phyloP scores from a whole-genome alignment of 2,888 invertebrate species.

The Andrena trimmerana region DNA sequence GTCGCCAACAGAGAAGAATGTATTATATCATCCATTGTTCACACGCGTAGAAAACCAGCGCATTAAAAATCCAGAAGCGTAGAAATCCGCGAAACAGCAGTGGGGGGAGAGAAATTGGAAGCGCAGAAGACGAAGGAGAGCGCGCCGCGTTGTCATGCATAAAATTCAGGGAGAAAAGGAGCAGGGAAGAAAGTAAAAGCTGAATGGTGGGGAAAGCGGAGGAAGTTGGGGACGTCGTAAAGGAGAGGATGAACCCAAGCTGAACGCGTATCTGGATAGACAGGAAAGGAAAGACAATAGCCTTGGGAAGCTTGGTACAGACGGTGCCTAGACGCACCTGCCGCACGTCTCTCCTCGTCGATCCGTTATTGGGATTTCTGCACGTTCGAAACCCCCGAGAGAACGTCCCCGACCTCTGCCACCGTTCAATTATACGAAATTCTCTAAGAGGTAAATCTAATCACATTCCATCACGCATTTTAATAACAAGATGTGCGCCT shows the following conservation, averaged over 20 bases:
- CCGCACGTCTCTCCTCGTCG: slow-evolving; percentile 47
- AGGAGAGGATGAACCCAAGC: slow-evolving; percentile 12
- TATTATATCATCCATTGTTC: neutral
- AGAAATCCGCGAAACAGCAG: slow-evolving; percentile 19
- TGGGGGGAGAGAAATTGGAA: neutral
- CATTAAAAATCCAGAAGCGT: neutral
- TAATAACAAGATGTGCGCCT: slow-evolving; percentile 21
- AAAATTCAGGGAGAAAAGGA: neutral
- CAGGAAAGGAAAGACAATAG: slow-evolving; percentile 58
- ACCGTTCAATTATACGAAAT: slow-evolving; percentile 42
- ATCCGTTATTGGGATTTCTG: slow-evolving; percentile 60
- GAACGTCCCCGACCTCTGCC: slow-evolving; percentile 14
- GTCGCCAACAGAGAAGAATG: neutral
- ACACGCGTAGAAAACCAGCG: neutral
- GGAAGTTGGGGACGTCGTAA: neutral
- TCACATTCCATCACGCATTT: slow-evolving; percentile 34
- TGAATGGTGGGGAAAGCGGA: neutral
- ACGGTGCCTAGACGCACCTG: slow-evolving; percentile 59
- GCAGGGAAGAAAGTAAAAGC: neutral
- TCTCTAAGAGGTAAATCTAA: slow-evolving; percentile 32
- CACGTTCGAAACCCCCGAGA: slow-evolving; percentile 31
- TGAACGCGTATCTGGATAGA: slow-evolving; percentile 35
- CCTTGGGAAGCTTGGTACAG: slow-evolving; percentile 50
- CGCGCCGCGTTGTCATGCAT: neutral
- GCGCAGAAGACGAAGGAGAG: neutral